Base-by-base conservation (phyloP, 2,797 vertebrate genomes). In the Chiloscyllium punctatum region DNA sequence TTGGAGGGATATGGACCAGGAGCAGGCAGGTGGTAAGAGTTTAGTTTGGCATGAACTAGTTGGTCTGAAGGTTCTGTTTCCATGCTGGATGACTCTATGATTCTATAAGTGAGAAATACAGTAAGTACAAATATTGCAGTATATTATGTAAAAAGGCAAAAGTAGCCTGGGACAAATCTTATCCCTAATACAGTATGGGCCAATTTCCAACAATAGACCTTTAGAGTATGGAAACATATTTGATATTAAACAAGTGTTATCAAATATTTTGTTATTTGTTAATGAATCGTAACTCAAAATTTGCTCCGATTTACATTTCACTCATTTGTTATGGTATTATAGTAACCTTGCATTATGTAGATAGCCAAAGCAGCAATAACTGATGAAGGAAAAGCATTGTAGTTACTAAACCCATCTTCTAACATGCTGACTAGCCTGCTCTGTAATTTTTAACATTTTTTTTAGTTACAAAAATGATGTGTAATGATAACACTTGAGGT, bases 171-270 rank as follows among this genome's bases (percentile, higher is more conserved):
- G 13, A 30, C 53, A 16, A 66, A 90, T 90, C 30, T 33, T 90
- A 90, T 21, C 88, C 62, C 15, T 33, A 62, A 18, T 33, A 62
- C 30, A 33, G 18, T 90, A 15, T 66, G 9, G 21, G 57, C 6
- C 88, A 33, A 62, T 62, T 16, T 16, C 13, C 53, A 90, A 87
- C 53, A 66, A 90, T n/a, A n/a, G 53, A n/a, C 57, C 66, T 62
- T 62, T 90, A 18, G 15, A 90, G 57, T 62, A 30, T 90, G 53
- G 88, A 62, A 90, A 90, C 53, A 62, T 90, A 87, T 90, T 90
- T 90, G 53, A 90, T 57, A 90, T 90, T 90, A 90, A 90, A 90
- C 88, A 90, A 90, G 53, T 90, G 88, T 62, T 62, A 90, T 62
- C 30, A 30, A 57, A 90, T 90, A 90, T 90, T 33, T 33, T 62